phyloP scores from a whole-genome alignment of 1,140 invertebrate species.

The Augochlora pura region DNA sequence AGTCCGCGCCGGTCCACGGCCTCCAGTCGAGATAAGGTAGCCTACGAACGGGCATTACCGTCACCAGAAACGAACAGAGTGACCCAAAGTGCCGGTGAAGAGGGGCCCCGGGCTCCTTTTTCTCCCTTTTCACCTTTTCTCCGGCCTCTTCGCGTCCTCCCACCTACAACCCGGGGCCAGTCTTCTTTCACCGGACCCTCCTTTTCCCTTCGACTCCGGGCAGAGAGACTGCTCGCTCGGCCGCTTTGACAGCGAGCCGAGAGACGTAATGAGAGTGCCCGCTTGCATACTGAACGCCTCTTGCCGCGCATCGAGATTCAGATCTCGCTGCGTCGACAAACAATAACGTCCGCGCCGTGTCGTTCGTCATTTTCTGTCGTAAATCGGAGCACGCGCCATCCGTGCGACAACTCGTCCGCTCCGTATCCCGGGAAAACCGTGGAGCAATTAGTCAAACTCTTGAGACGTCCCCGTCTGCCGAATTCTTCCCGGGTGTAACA shows the following conservation, averaged over 20 bases:
- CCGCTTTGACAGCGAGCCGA: conserved; percentile 47
- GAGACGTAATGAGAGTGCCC: conserved; percentile 52
- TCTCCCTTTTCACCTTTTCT: not conserved
- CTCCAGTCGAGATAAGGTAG: conserved; percentile 57
- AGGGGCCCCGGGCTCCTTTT: not conserved
- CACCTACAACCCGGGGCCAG: not conserved
- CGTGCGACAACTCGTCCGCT: not conserved
- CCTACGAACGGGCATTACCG: conserved; percentile 57
- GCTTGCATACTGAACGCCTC: conserved; percentile 51
- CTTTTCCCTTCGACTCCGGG: conserved; percentile 2
- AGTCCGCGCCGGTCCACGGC: conserved; percentile 25
- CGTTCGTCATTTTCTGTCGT: conserved; percentile 46
- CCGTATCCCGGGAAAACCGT: not conserved
- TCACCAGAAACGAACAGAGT: conserved; percentile 58
- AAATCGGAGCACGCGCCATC: conserved; percentile 40
- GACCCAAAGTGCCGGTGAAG: conserved; percentile 20
- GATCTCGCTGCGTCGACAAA: conserved; percentile 51
- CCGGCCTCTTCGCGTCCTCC: not conserved
- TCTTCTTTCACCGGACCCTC: not conserved
- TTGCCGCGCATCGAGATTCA: conserved; percentile 31
- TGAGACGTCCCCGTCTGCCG: not conserved
- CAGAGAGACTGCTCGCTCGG: not conserved
- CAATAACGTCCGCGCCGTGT: conserved; percentile 42
- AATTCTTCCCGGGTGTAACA: not conserved
- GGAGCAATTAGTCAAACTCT: not conserved